Percentiles rank a stretch among this genome's conserved stretches.
Conservation (phyloP, 2,888 invertebrate genomes). For the Acleris literana region DNA sequence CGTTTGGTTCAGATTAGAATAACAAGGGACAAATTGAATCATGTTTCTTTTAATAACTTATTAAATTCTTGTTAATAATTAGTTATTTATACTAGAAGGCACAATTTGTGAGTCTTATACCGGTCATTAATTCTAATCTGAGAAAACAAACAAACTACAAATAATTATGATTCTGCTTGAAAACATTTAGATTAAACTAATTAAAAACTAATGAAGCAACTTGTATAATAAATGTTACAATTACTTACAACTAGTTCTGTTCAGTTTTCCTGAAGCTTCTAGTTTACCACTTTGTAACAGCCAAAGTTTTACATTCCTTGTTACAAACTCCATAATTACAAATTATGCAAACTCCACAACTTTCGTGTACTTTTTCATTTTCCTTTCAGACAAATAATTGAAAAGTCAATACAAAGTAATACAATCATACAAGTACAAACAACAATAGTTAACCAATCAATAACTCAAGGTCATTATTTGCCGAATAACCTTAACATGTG, state of each 20-base stretch:
- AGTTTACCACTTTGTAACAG: conserved; percentile 20
- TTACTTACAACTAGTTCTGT: not conserved
- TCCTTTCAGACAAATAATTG: conserved; percentile 26
- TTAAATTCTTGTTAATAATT: too few species aligned
- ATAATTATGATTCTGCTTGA: too few species aligned
- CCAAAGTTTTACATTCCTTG: conserved; percentile 21
- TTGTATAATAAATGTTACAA: too few species aligned
- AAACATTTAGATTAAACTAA: too few species aligned
- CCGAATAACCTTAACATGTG: conserved; percentile 46
- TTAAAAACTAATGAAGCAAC: too few species aligned
- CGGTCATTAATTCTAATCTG: too few species aligned
- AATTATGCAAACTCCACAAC: conserved; percentile 15
- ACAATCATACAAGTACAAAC: conserved; percentile 37
- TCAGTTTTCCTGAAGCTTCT: conserved; percentile 1
- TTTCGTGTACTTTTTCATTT: conserved; percentile 20
- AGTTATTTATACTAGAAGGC: too few species aligned
- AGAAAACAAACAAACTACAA: too few species aligned
- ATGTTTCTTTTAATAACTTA: too few species aligned
- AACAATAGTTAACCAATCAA: conserved; percentile 58
- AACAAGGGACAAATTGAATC: too few species aligned
- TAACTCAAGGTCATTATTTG: conserved; percentile 58
- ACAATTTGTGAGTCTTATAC: too few species aligned
- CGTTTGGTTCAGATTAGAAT: too few species aligned
- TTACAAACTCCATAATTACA: conserved; percentile 25
- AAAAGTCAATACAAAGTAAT: conserved; percentile 15